Percentiles rank a stretch among this genome's conserved stretches.
Evolutionary conservation across 2,888 invertebrate genomes (phyloP).

Genomic region (Stenurella melanura): DNA sequence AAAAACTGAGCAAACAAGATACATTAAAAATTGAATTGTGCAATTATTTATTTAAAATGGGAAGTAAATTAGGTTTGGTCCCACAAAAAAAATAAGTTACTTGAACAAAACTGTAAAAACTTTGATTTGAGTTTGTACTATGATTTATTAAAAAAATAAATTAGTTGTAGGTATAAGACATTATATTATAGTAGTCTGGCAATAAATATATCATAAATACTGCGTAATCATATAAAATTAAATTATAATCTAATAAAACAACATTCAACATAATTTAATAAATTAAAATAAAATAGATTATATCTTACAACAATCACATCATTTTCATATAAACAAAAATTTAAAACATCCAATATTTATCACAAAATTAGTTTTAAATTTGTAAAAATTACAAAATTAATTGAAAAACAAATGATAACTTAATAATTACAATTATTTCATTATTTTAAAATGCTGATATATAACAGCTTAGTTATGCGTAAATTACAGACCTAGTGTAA

Average conservation of each 20-base stretch:
- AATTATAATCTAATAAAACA: slow-evolving; percentile 47
- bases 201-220: slow-evolving; percentile 48
- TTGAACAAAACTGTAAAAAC: slow-evolving; percentile 30
- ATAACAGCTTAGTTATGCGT: slow-evolving; percentile 6
- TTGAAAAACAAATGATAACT: slow-evolving; percentile 44
- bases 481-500: slow-evolving; percentile 27
- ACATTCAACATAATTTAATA: slow-evolving; percentile 51
- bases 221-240: slow-evolving; percentile 35
- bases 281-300: slow-evolving; percentile 55
- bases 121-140: slow-evolving; percentile 46
- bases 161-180: slow-evolving; percentile 39
- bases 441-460: slow-evolving; percentile 41
- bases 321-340: slow-evolving; percentile 45
- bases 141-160: slow-evolving; percentile 41
- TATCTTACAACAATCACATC: slow-evolving; percentile 58
- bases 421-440: slow-evolving; percentile 38
- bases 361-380: slow-evolving; percentile 53
- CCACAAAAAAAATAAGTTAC: slow-evolving; percentile 45
- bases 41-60: slow-evolving; percentile 14
- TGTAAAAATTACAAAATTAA: slow-evolving; percentile 45
- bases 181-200: slow-evolving; percentile 37
- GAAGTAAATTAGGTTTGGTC: slow-evolving; percentile 45
- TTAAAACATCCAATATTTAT: slow-evolving; percentile 37
- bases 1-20: slow-evolving; percentile 23
- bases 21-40: slow-evolving; percentile 30